Evolutionary conservation across 1,140 invertebrate genomes (phyloP), one percentile per base, ranked within the genome.

Genomic region (Leptinotarsa defecta): DNA sequence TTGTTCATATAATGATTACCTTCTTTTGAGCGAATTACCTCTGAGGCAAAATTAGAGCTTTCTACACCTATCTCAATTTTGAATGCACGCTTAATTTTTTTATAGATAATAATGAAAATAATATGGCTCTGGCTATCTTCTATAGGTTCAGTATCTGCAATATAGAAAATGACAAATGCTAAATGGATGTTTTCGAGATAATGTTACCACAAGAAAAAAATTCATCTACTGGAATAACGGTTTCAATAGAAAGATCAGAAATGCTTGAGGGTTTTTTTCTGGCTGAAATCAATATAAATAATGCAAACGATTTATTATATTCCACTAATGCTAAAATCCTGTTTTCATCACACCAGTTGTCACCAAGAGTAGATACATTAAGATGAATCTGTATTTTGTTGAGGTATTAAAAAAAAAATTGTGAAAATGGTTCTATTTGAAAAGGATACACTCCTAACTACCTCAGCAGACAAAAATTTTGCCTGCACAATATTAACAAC

Each of bases 201-300:
- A 68, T 91, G 83, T 93, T 91, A 87, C 93, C 91, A 88, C 91
- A 94, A 83, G 90, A 90, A 85, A 94, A 94, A 80, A 90, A 90
- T 77, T 89, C 88, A 86, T 94, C 91, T 68, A 95, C 90, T n/a
- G 93, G 92, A 78, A 94, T 86, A 62, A 92, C 88, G 82, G 89
- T 89, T 86, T 94, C 92, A 81, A 94, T 88, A 11, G 90, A 89
- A 76, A 94, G 85, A 85, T 94, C 92, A 22, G 90, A 90, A 74
- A 92, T 90, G 27, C 89, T 89, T 84, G 88, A 88, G 13, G 92
- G 92, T 78, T 90, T 89, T 78, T 83, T 87, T 80, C 87, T 87
- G 13, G 88, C 87, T 34, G 88, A 87, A 61, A 88, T 86, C 77
- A 93, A 89, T 70, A 92, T 87, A 77, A 93, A 90, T 77, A 93